Evolutionary conservation across 2,113 vertebrate genomes (phyloP).

Genomic region (Oenanthe oenanthe): DNA sequence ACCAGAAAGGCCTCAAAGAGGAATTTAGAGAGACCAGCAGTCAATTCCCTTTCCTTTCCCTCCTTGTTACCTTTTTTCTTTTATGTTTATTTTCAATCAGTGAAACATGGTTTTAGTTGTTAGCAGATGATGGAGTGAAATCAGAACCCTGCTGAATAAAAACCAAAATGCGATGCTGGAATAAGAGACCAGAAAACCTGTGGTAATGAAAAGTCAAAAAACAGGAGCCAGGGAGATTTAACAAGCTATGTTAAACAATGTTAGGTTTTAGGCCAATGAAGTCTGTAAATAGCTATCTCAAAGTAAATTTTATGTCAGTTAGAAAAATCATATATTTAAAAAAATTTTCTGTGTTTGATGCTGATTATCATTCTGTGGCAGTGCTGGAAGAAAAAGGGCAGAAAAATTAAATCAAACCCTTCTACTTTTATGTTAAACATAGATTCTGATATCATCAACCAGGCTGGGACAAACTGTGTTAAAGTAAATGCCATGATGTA

Average conservation of each 20-base stretch:
- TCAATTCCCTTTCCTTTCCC: background rate
- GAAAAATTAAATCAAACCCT: constrained; percentile 22
- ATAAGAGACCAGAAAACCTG: too few relatives aligned
- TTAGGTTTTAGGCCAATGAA: background rate
- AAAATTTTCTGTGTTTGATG: background rate
- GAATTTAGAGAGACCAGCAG: background rate
- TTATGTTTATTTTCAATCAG: background rate
- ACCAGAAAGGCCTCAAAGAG: background rate
- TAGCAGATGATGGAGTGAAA: background rate
- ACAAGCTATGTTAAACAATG: background rate
- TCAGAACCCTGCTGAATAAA: background rate
- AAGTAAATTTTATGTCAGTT: constrained; percentile 20
- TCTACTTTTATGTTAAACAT: background rate
- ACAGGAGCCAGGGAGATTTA: too few relatives aligned
- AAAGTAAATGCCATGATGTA: background rate
- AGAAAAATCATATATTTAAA: background rate
- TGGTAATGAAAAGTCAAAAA: too few relatives aligned
- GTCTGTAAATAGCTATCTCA: constrained; percentile 22
- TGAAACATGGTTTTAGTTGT: background rate
- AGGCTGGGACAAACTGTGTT: background rate
- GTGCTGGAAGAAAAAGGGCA: background rate
- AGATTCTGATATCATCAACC: background rate
- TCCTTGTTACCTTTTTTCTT: background rate
- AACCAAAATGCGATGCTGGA: background rate
- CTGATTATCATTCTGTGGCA: constrained; percentile 24